Conservation (phyloP, 2,113 vertebrate species). For the Oophaga pumilio region DNA sequence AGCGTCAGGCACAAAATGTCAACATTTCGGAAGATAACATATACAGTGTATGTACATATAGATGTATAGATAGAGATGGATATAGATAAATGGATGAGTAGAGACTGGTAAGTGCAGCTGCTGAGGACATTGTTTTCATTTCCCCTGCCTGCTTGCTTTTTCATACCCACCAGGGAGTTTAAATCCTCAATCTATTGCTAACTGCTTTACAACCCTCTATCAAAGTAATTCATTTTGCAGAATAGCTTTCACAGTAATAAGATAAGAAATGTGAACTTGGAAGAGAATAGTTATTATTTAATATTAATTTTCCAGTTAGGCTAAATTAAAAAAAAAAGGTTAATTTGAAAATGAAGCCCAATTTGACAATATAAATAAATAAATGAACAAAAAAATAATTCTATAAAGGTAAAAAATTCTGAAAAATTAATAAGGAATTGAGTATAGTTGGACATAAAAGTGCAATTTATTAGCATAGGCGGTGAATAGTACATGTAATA, state of each 20-base stretch:
- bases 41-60: constrained; percentile 8
- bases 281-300: constrained; percentile 37
- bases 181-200: constrained; percentile 55
- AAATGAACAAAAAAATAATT: not conserved
- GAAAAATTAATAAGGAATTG: constrained; percentile 52
- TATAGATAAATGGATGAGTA: not conserved
- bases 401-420: constrained; percentile 1
- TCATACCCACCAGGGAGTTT: constrained; percentile 35
- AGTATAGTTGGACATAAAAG: constrained; percentile 12
- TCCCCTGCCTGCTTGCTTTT: constrained; percentile 26
- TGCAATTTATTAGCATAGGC: constrained; percentile 61
- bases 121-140: constrained; percentile 15
- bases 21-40: not conserved
- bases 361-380: constrained; percentile 13
- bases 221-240: constrained; percentile 56
- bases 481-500: constrained; percentile 48
- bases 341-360: constrained; percentile 62
- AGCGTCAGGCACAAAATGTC: not conserved
- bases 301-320: constrained; percentile 59
- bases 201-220: constrained; percentile 51
- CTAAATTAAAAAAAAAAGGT: constrained; percentile 57
- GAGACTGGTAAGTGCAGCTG: not conserved
- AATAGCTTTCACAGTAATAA: constrained; percentile 38
- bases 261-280: constrained; percentile 55
- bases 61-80: not conserved